A percentile compares a stretch with the other conserved stretches of the same genome.
phyloP scores from a whole-genome alignment of 2,113 vertebrate genomes.

The Ictidomys tridecemlineatus region DNA sequence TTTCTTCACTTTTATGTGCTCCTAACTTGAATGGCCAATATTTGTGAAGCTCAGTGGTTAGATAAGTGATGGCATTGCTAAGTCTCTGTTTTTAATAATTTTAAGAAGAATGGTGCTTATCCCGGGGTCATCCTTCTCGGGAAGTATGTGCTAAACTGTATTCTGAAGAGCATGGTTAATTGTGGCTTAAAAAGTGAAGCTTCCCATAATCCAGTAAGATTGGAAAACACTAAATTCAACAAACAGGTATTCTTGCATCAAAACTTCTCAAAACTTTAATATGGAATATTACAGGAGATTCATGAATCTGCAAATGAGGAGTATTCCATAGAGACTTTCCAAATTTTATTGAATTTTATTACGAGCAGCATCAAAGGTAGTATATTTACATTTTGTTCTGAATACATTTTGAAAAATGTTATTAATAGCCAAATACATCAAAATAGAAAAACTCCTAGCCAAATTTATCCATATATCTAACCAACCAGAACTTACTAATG shows the following conservation, averaged over 20 bases:
- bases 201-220: background rate
- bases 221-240: background rate
- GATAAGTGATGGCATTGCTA: background rate
- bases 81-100: background rate
- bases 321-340: background rate
- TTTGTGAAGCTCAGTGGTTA: background rate
- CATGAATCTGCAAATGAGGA: background rate
- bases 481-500: background rate
- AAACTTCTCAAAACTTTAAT: background rate
- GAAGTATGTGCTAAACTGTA: background rate
- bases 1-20: constrained; percentile 13
- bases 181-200: constrained; percentile 10
- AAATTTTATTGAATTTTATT: background rate
- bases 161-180: background rate
- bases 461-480: background rate
- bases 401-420: constrained; percentile 6
- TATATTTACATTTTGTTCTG: background rate
- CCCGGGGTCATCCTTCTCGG: background rate
- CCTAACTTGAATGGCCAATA: background rate
- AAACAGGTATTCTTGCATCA: background rate
- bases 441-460: background rate
- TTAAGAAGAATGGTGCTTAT: background rate
- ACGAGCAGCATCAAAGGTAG: background rate
- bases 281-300: background rate
- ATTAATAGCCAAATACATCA: constrained; percentile 22